Percentiles rank a stretch among this genome's conserved stretches.
These are phyloP conservation scores for Panorpa germanica DNA, from an alignment of 2,888 invertebrate species.

Conservation along the genomic window DNA sequence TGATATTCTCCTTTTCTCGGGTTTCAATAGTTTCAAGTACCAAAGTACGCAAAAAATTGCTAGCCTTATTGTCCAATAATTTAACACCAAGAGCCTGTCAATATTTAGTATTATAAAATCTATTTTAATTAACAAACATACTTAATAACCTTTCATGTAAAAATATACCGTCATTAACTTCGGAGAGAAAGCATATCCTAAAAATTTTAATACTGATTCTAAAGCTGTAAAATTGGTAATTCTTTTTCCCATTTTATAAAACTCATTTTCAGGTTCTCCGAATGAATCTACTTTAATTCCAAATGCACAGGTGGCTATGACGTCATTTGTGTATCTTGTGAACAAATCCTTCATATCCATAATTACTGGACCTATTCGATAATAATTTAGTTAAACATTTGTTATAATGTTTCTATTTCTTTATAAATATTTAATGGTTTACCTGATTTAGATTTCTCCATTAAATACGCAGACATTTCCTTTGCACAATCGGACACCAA, in stretches of 20 bases:
- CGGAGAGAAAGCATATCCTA: background rate
- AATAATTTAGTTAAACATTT: background rate
- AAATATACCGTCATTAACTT: slow-evolving; percentile 6
- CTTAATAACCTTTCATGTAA: slow-evolving; percentile 8
- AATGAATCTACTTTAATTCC: slow-evolving; percentile 21
- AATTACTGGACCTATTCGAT: slow-evolving; percentile 1
- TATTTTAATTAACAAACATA: too few relatives aligned
- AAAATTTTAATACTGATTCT: slow-evolving; percentile 9
- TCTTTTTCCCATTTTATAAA: slow-evolving; percentile 14
- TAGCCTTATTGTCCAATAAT: too few relatives aligned
- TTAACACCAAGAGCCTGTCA: too few relatives aligned
- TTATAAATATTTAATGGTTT: background rate
- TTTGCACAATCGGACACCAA: slow-evolving; percentile 17
- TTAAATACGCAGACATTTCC: slow-evolving; percentile 9
- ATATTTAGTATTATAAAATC: too few relatives aligned
- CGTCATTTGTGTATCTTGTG: slow-evolving; percentile 22
- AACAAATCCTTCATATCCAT: slow-evolving; percentile 23
- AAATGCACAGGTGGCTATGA: slow-evolving; percentile 26
- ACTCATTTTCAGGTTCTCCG: slow-evolving; percentile 16
- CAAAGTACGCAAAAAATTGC: slow-evolving; percentile 12
- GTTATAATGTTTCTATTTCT: background rate
- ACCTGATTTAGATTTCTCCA: slow-evolving; percentile 5
- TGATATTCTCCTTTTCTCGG: slow-evolving; percentile 13
- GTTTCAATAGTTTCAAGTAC: slow-evolving; percentile 12
- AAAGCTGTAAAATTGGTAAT: slow-evolving; percentile 5